Evolutionary conservation across 2,113 vertebrate genomes (phyloP), one percentile per base, ranked within the genome.

Genomic region (Menidia beryllina): DNA sequence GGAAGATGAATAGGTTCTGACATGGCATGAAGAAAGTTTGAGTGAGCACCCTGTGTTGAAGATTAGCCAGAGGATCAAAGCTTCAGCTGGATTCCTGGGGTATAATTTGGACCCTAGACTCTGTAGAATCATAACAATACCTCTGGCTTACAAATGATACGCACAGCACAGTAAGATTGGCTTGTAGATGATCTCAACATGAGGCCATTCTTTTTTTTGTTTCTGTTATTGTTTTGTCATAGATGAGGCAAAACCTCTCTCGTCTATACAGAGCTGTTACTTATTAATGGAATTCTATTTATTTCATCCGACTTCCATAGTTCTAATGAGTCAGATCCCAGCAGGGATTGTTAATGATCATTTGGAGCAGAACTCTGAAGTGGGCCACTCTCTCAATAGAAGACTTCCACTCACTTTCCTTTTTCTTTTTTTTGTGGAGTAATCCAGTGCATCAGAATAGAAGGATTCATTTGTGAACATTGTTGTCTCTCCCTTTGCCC

Each of bases 271-370:
- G 54, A 58, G 43, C 51, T 67, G 20, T 77, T 81, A 68, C 64
- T 67, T 81, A 81, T 75, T 79, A 75, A 82, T 86, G 57, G 14
- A n/a, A 77, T 77, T 77, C 62, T 21, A 55, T 81, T 86, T 79
- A 69, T 72, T 86, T 58, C 67, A 53, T 51, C 24, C 43, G 60
- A 60, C 72, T 70, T 83, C 38, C 80, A 39, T 65, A 56, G 73
- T 80, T 82, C 39, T 74, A 48, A 79, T 75, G 75, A 82, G 56
- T 79, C 75, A 38, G 41, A n/a, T 72, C 50, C 30, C 68, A 39
- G 69, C 51, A 83, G 69, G 69, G 62, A 62, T 43, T 7, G 11
- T 62, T 30, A 45, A 63, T 66, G 34, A 82, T 73, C 27, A 50
- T 60, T 75, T 51, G 43, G 47, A 11, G 54, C 20, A 55, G 23